Conservation (phyloP, 1,140 invertebrate species). For the Procambarus virginalis region DNA sequence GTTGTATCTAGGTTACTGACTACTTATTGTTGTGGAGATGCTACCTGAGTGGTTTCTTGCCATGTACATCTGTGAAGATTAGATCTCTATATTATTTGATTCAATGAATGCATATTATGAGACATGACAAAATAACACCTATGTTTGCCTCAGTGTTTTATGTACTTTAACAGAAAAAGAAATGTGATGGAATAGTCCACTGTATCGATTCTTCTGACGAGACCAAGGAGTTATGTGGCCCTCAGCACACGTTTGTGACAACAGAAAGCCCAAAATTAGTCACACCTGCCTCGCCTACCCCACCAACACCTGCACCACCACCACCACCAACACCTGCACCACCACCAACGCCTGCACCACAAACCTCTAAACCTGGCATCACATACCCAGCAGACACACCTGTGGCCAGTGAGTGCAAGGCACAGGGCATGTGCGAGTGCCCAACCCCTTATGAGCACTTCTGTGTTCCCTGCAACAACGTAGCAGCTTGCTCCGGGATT, state of each 20-base stretch:
- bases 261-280: neutral
- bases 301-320: neutral
- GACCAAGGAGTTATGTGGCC: neutral
- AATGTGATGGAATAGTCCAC: slow-evolving; percentile 45
- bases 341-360: neutral
- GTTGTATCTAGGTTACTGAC: no score
- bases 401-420: neutral
- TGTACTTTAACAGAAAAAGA: slow-evolving; percentile 10
- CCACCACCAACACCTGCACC: neutral
- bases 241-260: slow-evolving; percentile 1
- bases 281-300: neutral
- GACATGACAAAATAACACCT: no score
- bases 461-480: slow-evolving; percentile 28
- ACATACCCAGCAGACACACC: neutral
- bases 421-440: slow-evolving; percentile 4
- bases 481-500: neutral
- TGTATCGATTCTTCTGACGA: slow-evolving; percentile 56
- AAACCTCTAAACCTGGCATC: neutral
- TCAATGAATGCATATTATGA: no score
- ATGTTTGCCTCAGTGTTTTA: no score
- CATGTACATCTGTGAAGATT: no score
- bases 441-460: slow-evolving; percentile 24
- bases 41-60: no score
- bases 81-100: no score
- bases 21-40: no score